Evolutionary conservation across 2,797 vertebrate species (phyloP).

Genomic region (Oreortyx pictus): DNA sequence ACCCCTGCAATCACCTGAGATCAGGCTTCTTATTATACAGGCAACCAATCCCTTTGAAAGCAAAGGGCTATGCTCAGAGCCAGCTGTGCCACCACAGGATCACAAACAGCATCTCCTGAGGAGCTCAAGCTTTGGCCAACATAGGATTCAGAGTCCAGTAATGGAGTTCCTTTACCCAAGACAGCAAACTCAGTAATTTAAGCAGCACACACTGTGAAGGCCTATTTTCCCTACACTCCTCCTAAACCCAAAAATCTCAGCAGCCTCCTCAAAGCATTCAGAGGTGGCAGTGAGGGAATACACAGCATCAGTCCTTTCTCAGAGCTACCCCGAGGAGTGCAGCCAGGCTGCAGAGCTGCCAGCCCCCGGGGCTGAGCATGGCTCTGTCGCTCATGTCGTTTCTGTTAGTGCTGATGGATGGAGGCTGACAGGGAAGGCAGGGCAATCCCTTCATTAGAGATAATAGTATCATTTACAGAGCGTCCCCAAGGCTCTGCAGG

Average conservation of each 20-base stretch:
- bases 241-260: background rate
- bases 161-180: background rate
- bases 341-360: background rate
- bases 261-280: background rate
- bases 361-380: accelerated
- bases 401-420: constrained; percentile 23
- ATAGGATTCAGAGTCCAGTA: background rate
- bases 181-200: background rate
- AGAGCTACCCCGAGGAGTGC: background rate
- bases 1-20: accelerated
- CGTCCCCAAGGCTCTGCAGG: background rate
- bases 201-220: background rate
- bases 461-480: constrained; percentile 40
- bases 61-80: background rate
- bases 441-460: constrained; percentile 24
- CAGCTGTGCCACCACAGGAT: background rate
- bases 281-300: background rate
- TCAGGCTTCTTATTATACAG: background rate
- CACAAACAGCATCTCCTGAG: background rate
- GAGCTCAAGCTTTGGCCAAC: background rate
- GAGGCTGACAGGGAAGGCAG: constrained; percentile 14
- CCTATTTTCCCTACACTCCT: background rate
- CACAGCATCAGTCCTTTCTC: background rate
- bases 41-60: background rate
- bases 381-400: constrained; percentile 35